phyloP scores from a whole-genome alignment of 2,113 vertebrate genomes.

The Bos javanicus region DNA sequence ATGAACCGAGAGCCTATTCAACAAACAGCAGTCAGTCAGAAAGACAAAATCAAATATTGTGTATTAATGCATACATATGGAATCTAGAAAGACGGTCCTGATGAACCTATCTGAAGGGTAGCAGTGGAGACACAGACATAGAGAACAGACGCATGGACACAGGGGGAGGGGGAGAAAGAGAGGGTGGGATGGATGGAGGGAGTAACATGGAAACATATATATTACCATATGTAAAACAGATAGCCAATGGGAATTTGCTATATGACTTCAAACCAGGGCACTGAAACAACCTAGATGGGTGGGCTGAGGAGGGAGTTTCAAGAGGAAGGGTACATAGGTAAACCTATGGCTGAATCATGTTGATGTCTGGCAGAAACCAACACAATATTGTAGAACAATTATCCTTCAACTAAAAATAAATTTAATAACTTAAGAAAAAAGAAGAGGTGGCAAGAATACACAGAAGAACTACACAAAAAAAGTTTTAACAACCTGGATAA shows the following conservation, averaged over 20 bases:
- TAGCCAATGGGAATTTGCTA: background rate
- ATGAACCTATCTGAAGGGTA: background rate
- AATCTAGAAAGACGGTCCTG: background rate
- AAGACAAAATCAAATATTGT: background rate
- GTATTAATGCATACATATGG: background rate
- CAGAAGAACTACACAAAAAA: background rate
- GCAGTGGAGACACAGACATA: background rate
- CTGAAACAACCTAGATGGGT: too few relatives aligned
- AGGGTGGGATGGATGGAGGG: background rate
- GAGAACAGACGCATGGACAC: background rate
- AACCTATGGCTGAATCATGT: too few relatives aligned
- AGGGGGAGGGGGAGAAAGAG: background rate
- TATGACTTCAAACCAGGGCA: background rate
- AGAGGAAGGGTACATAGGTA: too few relatives aligned
- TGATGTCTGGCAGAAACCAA: background rate
- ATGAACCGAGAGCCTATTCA: background rate
- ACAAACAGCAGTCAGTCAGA: background rate
- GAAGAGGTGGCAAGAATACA: background rate
- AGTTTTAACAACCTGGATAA: background rate
- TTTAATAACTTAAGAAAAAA: background rate
- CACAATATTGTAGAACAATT: background rate
- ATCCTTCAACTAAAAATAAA: background rate
- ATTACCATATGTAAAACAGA: background rate
- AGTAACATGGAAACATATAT: background rate
- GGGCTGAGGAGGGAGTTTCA: too few relatives aligned